Evolutionary conservation across 2,113 vertebrate species (phyloP).

Genomic region (Callipepla californica): DNA sequence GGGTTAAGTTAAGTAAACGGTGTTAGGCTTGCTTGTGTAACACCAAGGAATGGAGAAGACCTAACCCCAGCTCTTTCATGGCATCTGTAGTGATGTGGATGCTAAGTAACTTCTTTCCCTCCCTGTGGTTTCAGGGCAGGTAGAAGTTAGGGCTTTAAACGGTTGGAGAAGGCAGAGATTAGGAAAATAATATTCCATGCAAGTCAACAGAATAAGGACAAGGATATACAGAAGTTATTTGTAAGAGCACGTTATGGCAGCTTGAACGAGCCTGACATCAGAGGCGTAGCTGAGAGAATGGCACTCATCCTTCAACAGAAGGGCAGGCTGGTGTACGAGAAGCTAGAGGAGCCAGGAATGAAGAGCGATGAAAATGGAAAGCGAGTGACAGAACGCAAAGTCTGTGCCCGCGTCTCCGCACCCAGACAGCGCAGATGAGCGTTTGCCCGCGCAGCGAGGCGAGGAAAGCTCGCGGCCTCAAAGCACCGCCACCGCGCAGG

Average conservation of each 20-base stretch:
- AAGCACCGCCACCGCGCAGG: neutral
- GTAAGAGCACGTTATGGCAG: neutral
- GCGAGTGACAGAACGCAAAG: neutral
- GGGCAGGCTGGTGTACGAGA: neutral
- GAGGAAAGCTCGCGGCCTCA: too few relatives aligned
- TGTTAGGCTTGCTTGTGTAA: neutral
- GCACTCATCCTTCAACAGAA: neutral
- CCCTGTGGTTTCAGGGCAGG: neutral
- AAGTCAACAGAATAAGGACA: neutral
- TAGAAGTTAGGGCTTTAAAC: neutral
- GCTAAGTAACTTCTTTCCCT: neutral
- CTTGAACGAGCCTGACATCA: neutral
- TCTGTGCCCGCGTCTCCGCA: rapidly evolving
- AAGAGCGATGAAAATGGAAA: neutral
- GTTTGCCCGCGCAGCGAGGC: rapidly evolving
- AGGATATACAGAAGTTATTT: neutral
- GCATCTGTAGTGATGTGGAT: neutral
- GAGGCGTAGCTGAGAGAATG: neutral
- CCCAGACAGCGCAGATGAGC: neutral
- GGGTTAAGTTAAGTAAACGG: neutral
- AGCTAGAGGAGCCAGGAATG: neutral
- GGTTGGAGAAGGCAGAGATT: neutral
- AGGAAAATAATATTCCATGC: neutral
- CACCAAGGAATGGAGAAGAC: neutral
- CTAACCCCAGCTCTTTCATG: neutral